These are phyloP conservation scores for Pinctada fucata DNA, from an alignment of 2,888 invertebrate species.

Conservation along the genomic window DNA sequence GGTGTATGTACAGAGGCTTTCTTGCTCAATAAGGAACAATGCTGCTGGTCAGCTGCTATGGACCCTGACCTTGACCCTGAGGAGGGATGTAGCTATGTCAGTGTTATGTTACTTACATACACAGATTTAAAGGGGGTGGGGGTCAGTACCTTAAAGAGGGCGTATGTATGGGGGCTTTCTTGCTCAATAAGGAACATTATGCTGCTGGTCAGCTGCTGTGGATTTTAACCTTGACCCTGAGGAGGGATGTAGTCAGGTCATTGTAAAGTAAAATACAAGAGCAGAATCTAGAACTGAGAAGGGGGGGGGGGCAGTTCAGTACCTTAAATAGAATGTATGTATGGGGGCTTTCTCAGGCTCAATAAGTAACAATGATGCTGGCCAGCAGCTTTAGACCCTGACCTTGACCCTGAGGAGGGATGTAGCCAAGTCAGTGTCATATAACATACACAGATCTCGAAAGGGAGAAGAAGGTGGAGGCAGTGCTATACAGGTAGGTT, in stretches of 20 bases:
- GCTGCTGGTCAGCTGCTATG: slow-evolving; percentile 98
- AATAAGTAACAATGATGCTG: slow-evolving; percentile 98
- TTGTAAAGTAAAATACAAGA: neutral
- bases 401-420: slow-evolving; percentile 80
- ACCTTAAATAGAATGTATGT: slow-evolving; percentile 95
- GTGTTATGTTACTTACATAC: too few relatives aligned
- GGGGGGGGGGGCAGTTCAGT: too few relatives aligned
- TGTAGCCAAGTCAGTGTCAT: slow-evolving; percentile 60
- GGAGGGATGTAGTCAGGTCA: slow-evolving; percentile 78
- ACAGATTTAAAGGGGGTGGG: too few relatives aligned
- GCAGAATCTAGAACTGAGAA: too few relatives aligned
- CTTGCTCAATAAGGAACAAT: slow-evolving; percentile 96
- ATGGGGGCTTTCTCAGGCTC: slow-evolving; percentile 95
- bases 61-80: slow-evolving; percentile 84
- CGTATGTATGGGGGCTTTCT: slow-evolving; percentile 94
- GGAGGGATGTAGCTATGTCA: slow-evolving; percentile 78
- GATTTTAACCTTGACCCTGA: slow-evolving; percentile 82
- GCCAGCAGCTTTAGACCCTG: slow-evolving; percentile 94
- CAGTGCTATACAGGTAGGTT: too few relatives aligned
- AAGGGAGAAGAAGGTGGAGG: too few relatives aligned
- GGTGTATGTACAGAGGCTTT: slow-evolving; percentile 95
- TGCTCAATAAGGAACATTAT: slow-evolving; percentile 96
- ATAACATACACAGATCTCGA: neutral
- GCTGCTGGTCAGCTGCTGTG: slow-evolving; percentile 98
- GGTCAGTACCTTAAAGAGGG: slow-evolving; percentile 99